phyloP scores from a whole-genome alignment of 2,797 vertebrate species.

The Pygocentrus nattereri region DNA sequence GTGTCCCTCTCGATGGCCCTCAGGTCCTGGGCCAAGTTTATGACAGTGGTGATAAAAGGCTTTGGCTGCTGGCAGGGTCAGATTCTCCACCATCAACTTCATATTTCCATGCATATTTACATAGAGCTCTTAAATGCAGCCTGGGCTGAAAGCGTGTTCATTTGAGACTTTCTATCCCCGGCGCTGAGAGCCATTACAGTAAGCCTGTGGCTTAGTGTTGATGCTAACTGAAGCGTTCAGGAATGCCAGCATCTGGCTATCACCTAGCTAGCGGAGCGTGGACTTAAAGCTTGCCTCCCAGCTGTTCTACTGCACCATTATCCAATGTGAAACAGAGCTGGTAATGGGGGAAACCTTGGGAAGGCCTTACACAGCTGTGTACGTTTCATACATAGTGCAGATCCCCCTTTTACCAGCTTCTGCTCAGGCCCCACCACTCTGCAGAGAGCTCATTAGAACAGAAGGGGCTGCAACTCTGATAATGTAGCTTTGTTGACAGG shows the following conservation, averaged over 20 bases:
- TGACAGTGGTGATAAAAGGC: slow-evolving; percentile 18
- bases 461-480: slow-evolving; percentile 19
- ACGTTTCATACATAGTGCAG: slow-evolving; percentile 6
- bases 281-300: slow-evolving; percentile 1
- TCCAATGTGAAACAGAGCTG: neutral
- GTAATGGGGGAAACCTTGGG: neutral
- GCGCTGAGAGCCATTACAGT: slow-evolving; percentile 13
- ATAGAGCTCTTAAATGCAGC: neutral
- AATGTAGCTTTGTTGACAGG: slow-evolving; percentile 34
- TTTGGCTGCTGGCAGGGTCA: neutral
- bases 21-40: slow-evolving; percentile 12
- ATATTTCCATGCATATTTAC: slow-evolving; percentile 8
- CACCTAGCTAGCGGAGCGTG: neutral
- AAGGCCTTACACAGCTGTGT: neutral
- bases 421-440: neutral
- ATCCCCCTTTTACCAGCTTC: neutral
- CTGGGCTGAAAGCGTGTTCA: neutral
- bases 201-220: slow-evolving; percentile 9
- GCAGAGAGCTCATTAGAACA: slow-evolving; percentile 28
- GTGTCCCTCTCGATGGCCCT: neutral
- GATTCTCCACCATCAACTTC: neutral
- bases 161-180: neutral
- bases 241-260: slow-evolving; percentile 19
- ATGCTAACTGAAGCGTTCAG: slow-evolving; percentile 19
- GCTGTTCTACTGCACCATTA: neutral